Base-by-base conservation (phyloP, 2,888 invertebrate genomes). In the Leptinotarsa tumamoca region DNA sequence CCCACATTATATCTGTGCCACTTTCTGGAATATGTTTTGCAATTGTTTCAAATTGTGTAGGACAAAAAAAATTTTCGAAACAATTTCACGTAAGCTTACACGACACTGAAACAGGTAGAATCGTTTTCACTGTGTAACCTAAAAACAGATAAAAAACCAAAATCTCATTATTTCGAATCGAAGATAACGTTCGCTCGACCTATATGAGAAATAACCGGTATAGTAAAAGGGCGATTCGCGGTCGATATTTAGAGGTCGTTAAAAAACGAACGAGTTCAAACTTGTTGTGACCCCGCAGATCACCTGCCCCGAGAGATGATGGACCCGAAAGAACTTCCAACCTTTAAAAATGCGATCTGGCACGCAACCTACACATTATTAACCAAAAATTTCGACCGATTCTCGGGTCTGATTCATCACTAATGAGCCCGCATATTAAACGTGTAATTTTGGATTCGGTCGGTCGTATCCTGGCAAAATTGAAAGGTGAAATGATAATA, bases 281-380 rank as follows among this genome's bases (percentile, higher is more conserved):
- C 70, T 49, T 50, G 33, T 13, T 56, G 70, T 58, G 70, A 70
- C 70, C 70, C 58, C 69, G 43, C 56, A 69, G 4, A 69, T 69
- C 69, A 69, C 43, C 54, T 56, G 70, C 70, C 58, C 21, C 23
- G 70, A 33, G 56, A 58, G 50, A 70, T 58, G 70, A 50, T 58
- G 58, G 70, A 43, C 17, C 58, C 61, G 70, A 58, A 70, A 58
- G 43, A 70, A 71, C 71, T 63, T 54, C 67, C 74, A 71, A 74
- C 71, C 74, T 71, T 56, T 21, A 27, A 67, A 58, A 68, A 71
- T 67, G 58, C 68, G 67, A 74, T 74, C 71, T 21, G 77, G 71
- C 78, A 72, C 72, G 75, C 78, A 75, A 73, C 74, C 73, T 74
- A 70, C 76, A 74, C 78, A 76, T 78, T 75, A 78, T 78, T 78